Evolutionary conservation across 1,140 invertebrate species (phyloP), one percentile per base, ranked within the genome.

Genomic region (Meloidogyne hapla): DNA sequence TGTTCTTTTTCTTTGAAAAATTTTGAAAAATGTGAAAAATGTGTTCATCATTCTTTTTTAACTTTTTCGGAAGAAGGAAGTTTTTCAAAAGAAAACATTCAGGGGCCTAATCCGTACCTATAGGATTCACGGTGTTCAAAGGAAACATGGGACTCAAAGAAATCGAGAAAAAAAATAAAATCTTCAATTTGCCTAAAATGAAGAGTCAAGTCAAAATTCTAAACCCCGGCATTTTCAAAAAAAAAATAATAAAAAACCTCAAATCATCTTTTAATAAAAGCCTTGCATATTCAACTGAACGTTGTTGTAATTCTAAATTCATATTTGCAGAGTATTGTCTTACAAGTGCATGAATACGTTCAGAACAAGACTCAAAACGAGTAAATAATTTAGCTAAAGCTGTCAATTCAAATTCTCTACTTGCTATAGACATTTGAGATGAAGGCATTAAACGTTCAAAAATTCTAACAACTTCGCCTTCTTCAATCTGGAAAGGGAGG

Each of bases 301-400:
- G 28, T 67, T 82, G 81, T 65, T 82, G 81, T 40, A 82, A 45
- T 64, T 82, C 81, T 33, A 82, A 63, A 66, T 82, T 81, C 74
- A 82, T 84, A 65, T 82, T 74, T 33, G 81, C 70, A 23, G 75
- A 71, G 25, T 83, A 84, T 56, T 75, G 73, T n/a, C 81, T 80
- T 66, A 82, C 80, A 15, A 82, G 48, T 21, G 69, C 80, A 73
- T 74, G 69, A 64, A 84, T 80, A 33, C 69, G 74, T n/a, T 78
- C 79, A 4, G 76, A 61, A 42, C 61, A 26, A 10, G 64, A 61
- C 23, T 74, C 72, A 48, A 83, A 77, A n/a, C 81, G 72, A 48
- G 80, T 84, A 23, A 79, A 68, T 15, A 83, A 63, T 66, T 83
- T 83, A 23, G 81, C 81, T 10, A 83, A 64, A 23, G 82, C 83